Evolutionary conservation across 1,140 invertebrate species (phyloP).

Genomic region (Cydia splendana): DNA sequence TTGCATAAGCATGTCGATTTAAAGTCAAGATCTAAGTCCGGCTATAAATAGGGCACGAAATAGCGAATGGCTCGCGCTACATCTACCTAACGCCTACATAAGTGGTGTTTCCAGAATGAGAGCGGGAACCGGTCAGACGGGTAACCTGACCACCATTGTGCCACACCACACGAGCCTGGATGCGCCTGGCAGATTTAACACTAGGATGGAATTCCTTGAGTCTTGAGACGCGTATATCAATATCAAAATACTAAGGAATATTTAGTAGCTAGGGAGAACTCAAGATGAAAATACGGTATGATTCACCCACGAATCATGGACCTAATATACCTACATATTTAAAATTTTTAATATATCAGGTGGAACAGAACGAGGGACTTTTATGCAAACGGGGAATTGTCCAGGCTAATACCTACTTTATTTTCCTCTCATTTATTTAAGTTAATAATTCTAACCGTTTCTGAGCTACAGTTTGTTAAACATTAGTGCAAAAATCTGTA

Average conservation of each 20-base stretch:
- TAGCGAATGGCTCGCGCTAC: constrained; percentile 11
- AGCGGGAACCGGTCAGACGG: constrained; percentile 1
- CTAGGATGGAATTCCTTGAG: neutral
- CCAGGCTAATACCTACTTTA: too few species aligned
- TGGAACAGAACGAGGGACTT: too few species aligned
- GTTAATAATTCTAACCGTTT: too few species aligned
- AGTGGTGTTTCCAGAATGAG: constrained; percentile 6
- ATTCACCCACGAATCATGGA: too few species aligned
- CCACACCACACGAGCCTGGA: neutral
- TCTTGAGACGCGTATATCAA: neutral
- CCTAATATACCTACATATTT: too few species aligned
- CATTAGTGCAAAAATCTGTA: too few species aligned
- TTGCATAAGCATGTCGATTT: neutral
- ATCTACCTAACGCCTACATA: constrained; percentile 3
- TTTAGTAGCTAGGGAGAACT: neutral
- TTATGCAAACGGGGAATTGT: too few species aligned
- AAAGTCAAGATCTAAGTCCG: neutral
- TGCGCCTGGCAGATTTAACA: constrained; percentile 13
- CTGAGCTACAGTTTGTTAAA: too few species aligned
- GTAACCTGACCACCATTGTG: constrained; percentile 13
- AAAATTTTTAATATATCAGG: too few species aligned
- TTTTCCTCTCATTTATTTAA: too few species aligned
- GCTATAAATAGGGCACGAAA: constrained; percentile 11
- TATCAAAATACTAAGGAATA: neutral
- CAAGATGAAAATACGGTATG: too few species aligned